These are phyloP conservation scores for Istiophorus platypterus DNA, from an alignment of 2,113 vertebrate species.

Conservation along the genomic window DNA sequence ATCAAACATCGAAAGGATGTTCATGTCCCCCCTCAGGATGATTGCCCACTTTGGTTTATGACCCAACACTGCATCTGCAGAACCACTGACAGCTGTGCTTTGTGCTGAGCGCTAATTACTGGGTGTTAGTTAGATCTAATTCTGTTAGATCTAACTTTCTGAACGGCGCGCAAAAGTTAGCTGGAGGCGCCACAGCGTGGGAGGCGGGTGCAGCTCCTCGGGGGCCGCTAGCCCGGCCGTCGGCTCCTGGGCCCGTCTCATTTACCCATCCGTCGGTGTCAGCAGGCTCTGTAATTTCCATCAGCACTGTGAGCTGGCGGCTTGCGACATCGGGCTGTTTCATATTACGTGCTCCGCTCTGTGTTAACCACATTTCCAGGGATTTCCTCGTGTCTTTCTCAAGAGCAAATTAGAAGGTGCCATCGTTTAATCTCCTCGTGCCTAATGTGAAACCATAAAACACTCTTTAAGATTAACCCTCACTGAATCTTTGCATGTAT, in stretches of 20 bases:
- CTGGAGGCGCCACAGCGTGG: background rate
- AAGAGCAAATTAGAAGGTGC: conserved; percentile 50
- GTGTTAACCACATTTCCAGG: conserved; percentile 50
- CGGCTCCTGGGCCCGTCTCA: conserved; percentile 1
- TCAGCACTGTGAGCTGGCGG: conserved; percentile 22
- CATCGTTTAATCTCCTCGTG: conserved; percentile 54
- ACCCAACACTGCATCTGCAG: background rate
- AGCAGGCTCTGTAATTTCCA: background rate
- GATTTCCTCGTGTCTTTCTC: conserved; percentile 46
- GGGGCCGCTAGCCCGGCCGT: background rate
- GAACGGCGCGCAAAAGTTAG: background rate
- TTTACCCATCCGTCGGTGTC: conserved; percentile 12
- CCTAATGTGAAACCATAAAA: conserved; percentile 51
- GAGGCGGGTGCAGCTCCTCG: background rate
- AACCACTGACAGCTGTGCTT: background rate
- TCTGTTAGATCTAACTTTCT: no score
- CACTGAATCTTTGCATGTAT: conserved; percentile 31
- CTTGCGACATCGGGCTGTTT: conserved; percentile 53
- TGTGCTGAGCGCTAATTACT: no score
- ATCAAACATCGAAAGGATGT: background rate
- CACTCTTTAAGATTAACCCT: background rate
- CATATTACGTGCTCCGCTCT: conserved; percentile 48
- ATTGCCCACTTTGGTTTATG: background rate
- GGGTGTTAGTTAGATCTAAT: no score
- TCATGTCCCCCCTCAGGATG: background rate